phyloP scores from a whole-genome alignment of 2,888 invertebrate genomes.

The Torymus texanus region DNA sequence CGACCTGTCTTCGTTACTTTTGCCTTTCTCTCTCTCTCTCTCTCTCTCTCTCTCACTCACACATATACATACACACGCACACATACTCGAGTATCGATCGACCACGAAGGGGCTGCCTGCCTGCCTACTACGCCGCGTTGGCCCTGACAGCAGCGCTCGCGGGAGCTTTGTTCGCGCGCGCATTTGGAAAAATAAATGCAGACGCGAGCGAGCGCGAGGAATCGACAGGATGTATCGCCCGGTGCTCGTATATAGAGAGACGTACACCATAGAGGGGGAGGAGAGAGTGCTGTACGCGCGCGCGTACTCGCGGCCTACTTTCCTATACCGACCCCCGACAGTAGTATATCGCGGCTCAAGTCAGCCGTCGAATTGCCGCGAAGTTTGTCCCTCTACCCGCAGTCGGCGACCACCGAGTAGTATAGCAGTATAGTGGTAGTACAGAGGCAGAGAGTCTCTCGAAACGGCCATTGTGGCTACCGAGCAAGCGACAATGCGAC shows the following conservation, averaged over 20 bases:
- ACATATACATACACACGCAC: no score
- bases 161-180: background rate
- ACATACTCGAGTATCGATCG: conserved; percentile 34
- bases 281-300: no score
- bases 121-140: background rate
- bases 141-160: conserved; percentile 11
- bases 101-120: no score
- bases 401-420: background rate
- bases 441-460: no score
- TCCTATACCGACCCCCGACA: conserved; percentile 36
- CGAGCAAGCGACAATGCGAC: no score
- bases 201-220: conserved; percentile 13
- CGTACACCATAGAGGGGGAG: no score
- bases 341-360: conserved; percentile 51
- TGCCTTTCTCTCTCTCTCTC: background rate
- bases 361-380: conserved; percentile 53
- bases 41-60: background rate
- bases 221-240: background rate
- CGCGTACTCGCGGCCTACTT: conserved; percentile 38
- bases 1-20: background rate
- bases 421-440: no score
- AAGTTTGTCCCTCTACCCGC: conserved; percentile 48
- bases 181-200: background rate
- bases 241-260: no score
- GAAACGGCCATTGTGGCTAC: no score